These are phyloP conservation scores for Alviniconcha marisindica DNA, from an alignment of 1,140 invertebrate genomes.

Conservation along the genomic window DNA sequence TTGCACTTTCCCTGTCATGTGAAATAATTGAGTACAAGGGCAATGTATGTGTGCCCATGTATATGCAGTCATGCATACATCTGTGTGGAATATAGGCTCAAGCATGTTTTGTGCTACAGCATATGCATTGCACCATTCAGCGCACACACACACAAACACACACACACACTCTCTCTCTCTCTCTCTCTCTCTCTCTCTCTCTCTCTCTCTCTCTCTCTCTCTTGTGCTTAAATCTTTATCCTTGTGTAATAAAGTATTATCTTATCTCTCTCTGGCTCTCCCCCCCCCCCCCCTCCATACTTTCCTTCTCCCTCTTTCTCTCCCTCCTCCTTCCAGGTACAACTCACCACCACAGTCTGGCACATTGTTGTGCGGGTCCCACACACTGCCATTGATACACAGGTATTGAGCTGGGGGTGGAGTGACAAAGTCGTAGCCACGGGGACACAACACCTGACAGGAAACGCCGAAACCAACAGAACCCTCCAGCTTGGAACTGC, in stretches of 20 bases:
- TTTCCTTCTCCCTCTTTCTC: not conserved
- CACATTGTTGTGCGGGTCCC: conserved; percentile 44
- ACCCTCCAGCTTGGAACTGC: not conserved
- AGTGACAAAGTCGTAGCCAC: conserved; percentile 34
- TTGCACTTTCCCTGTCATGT: too few relatives aligned
- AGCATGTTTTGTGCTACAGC: too few relatives aligned
- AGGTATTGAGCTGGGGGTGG: conserved; percentile 43
- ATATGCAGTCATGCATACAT: too few relatives aligned
- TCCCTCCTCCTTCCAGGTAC: not conserved
- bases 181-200: too few relatives aligned
- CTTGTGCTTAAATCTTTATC: too few relatives aligned
- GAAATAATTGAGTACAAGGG: too few relatives aligned
- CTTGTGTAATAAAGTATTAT: too few relatives aligned
- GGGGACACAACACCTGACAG: conserved; percentile 41
- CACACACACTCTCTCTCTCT: not conserved
- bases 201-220: too few relatives aligned
- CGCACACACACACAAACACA: not conserved
- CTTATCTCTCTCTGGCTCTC: not conserved
- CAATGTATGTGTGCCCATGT: too few relatives aligned
- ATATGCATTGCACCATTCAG: too few relatives aligned
- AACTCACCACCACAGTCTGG: conserved; percentile 48
- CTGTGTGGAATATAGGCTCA: too few relatives aligned
- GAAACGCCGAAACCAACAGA: conserved; percentile 15
- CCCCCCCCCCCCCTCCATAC: not conserved
- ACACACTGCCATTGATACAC: conserved; percentile 40